Base-by-base conservation (phyloP, 2,113 vertebrate species). In the Labrus mixtus region DNA sequence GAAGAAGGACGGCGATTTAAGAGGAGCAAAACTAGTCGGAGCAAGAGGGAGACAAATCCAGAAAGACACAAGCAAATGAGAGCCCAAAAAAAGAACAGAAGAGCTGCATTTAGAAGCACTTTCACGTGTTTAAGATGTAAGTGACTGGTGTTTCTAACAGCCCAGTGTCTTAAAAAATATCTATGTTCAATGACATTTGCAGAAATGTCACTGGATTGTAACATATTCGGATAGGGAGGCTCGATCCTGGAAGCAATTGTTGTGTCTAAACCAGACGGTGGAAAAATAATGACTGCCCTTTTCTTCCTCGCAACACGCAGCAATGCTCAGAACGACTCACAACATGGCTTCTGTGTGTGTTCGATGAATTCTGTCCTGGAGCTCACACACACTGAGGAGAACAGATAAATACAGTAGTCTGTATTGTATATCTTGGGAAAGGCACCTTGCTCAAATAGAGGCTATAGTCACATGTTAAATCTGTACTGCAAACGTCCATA, bases 181-280 rank as follows among this genome's bases (percentile, higher is more conserved):
- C 19, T 8, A 1, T 20, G 17, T 16, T 75, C 57, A 57, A 37
- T 77, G 62, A 43, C 72, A 76, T 86, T 73, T 84, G 57, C 59
- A 39, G 63, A 81, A 80, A 78, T 70, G 66, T 73, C 80, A 78
- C 46, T 0, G 11, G 29, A 61, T 66, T 41, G 43, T 15, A 23
- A 64, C 63, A 43, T 15, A 4, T 68, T 78, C 36, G 10, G 41
- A 71, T 37, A 54, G 56, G 56, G 39, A 51, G 20, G 63, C 10
- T 46, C 37, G 53, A 60, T n/a, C 72, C 72, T 57, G 54, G 55
- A 62, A 54, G 46, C 43, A n/a, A 20, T 22, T 54, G 63, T 39
- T 50, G 46, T 17, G 17, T 72, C 53, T 20, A 17, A 41, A 41
- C 19, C 36, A 13, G 36, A 65, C 45, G 23, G 76, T 78, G n/a